Evolutionary conservation across 2,888 invertebrate species (phyloP), one percentile per base, ranked within the genome.

Genomic region (Nomada hirtipes): DNA sequence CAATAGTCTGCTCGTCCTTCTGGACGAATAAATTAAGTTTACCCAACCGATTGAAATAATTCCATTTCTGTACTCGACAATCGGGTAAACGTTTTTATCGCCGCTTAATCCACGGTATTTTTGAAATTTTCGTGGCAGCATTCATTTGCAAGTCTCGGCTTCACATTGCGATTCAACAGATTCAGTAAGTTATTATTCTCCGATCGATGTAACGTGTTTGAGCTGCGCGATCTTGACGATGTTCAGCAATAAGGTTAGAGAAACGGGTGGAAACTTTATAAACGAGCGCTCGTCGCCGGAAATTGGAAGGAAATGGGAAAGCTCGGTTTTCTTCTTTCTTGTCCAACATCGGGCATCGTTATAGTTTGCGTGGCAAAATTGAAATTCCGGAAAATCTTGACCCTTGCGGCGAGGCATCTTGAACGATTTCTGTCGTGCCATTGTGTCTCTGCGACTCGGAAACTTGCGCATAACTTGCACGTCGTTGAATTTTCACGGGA

Each of bases 251-350:
- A 47, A 42, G 15, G 63, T 53, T 53, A 29, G 36, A 23, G 63
- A n/a, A 53, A n/a, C 72, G 61, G 65, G 20, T 53, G 63, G 68
- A 76, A 85, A 86, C 83, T 89, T 85, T 73, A 84, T 82, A 89
- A 91, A 87, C 85, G 83, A 82, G 81, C 60, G 79, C 55, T 23
- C 65, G 76, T 72, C 68, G 61, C 67, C 88, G 91, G 91, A 91
- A 90, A 92, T 92, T 91, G 86, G 77, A 84, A 82, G 91, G 91
- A 92, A 91, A 92, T 91, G 88, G 86, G 89, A 89, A 89, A 89
- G 82, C 83, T 71, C 50, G 77, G 76, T 69, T 74, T 69, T 68
- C 74, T 65, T 61, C 68, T 79, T 82, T 72, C 26, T 59, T 57
- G n/a, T 18, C 72, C 55, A 36, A 57, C 53, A 20, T 50, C 65